Evolutionary conservation across 2,888 invertebrate species (phyloP).

Genomic region (Amphipyra tragopoginis): DNA sequence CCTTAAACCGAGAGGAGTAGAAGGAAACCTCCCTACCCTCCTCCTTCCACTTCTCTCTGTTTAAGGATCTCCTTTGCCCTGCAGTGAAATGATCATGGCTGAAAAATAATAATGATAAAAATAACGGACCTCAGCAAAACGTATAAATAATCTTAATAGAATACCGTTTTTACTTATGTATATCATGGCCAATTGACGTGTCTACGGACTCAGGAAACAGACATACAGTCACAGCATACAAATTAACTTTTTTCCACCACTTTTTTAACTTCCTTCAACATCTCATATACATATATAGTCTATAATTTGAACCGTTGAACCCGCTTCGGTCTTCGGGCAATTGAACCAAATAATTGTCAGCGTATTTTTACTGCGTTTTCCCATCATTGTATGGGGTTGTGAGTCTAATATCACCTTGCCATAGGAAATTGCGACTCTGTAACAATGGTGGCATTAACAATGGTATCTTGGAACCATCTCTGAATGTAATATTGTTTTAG

Average conservation of each 20-base stretch:
- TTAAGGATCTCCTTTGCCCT: too few relatives aligned
- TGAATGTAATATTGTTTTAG: conserved; percentile 59
- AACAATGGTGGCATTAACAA: conserved; percentile 55
- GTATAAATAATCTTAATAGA: conserved; percentile 3
- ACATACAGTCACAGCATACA: conserved; percentile 23
- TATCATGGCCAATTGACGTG: conserved; percentile 23
- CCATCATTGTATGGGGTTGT: conserved; percentile 67
- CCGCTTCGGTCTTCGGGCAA: conserved; percentile 63
- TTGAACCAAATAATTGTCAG: conserved; percentile 74
- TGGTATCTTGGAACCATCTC: conserved; percentile 57
- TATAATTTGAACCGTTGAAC: conserved; percentile 61
- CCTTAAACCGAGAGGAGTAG: too few relatives aligned
- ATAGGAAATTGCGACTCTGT: conserved; percentile 60
- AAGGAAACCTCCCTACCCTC: too few relatives aligned
- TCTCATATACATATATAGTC: conserved; percentile 52
- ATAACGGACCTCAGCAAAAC: not conserved
- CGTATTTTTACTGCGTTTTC: conserved; percentile 59
- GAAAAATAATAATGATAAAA: too few relatives aligned
- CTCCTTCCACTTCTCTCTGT: too few relatives aligned
- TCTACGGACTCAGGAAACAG: conserved; percentile 40
- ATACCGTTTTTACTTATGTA: conserved; percentile 11
- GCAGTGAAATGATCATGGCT: too few relatives aligned
- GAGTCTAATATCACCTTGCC: conserved; percentile 61
- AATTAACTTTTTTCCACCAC: conserved; percentile 47
- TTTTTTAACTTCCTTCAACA: conserved; percentile 44